A percentile compares a stretch with the other conserved stretches of the same genome.
Evolutionary conservation across 2,888 invertebrate genomes (phyloP).

Genomic region (Apamea crenata): DNA sequence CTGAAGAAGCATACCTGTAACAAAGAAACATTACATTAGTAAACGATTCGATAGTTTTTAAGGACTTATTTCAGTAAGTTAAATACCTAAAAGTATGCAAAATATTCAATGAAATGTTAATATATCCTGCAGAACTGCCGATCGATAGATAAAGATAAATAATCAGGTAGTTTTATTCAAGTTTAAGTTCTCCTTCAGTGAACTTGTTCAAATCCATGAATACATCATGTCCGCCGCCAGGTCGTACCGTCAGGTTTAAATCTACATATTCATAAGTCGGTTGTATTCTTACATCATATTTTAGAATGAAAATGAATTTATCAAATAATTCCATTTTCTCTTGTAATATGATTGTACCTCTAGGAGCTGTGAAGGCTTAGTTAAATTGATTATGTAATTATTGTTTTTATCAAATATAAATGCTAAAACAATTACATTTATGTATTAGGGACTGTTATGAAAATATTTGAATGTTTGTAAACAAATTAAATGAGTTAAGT

Average conservation of each 20-base stretch:
- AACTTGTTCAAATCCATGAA: constrained; percentile 32
- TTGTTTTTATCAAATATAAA: constrained; percentile 21
- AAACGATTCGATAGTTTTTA: not conserved
- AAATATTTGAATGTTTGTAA: constrained; percentile 8
- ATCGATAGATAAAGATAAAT: not conserved
- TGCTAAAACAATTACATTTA: not conserved
- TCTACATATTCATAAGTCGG: constrained; percentile 54
- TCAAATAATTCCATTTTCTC: constrained; percentile 38
- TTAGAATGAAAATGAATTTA: constrained; percentile 29
- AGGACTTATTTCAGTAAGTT: not conserved
- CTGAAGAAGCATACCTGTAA: constrained; percentile 55
- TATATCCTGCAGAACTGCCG: not conserved
- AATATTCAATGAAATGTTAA: not conserved
- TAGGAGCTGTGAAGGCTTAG: constrained; percentile 5
- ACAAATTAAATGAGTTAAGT: not conserved
- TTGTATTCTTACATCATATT: constrained; percentile 14
- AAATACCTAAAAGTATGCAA: not conserved
- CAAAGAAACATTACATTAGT: constrained; percentile 28
- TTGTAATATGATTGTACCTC: constrained; percentile 8
- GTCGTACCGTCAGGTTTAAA: constrained; percentile 4
- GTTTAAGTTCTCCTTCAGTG: not conserved
- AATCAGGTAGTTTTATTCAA: not conserved
- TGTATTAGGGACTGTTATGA: not conserved
- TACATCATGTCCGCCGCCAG: not conserved
- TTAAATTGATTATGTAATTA: constrained; percentile 12